Evolutionary conservation across 1,140 invertebrate species (phyloP).

Genomic region (Mycetomoellerius zeteki): DNA sequence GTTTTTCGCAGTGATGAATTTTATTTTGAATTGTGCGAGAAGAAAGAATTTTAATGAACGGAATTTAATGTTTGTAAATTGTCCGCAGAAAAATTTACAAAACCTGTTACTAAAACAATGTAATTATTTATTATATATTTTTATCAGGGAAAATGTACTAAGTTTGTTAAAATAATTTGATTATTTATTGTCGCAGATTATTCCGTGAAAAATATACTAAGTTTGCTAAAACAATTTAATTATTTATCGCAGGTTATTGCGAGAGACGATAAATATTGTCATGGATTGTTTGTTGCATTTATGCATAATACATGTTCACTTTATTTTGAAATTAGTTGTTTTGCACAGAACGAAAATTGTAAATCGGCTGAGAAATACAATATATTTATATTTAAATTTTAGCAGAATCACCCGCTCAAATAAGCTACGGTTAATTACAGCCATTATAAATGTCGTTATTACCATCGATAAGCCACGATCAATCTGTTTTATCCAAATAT

Average conservation of each 20-base stretch:
- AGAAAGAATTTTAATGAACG: neutral
- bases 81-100: too few species aligned
- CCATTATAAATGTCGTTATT: constrained; percentile 35
- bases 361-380: constrained; percentile 18
- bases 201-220: neutral
- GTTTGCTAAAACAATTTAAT: neutral
- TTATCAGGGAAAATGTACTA: too few species aligned
- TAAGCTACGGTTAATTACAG: constrained; percentile 36
- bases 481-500: constrained; percentile 34
- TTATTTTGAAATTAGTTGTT: constrained; percentile 12
- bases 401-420: constrained; percentile 31
- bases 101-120: too few species aligned
- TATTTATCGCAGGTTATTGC: neutral
- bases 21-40: neutral
- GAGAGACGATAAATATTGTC: neutral
- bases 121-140: too few species aligned
- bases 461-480: constrained; percentile 33
- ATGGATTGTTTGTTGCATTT: neutral
- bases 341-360: neutral
- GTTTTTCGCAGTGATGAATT: neutral
- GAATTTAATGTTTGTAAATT: too few species aligned
- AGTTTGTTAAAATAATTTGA: too few species aligned
- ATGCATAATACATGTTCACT: neutral
- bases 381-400: constrained; percentile 36
- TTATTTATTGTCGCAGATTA: too few species aligned